These are phyloP conservation scores for Plemyria rubiginata DNA, from an alignment of 2,888 invertebrate genomes.

Conservation along the genomic window DNA sequence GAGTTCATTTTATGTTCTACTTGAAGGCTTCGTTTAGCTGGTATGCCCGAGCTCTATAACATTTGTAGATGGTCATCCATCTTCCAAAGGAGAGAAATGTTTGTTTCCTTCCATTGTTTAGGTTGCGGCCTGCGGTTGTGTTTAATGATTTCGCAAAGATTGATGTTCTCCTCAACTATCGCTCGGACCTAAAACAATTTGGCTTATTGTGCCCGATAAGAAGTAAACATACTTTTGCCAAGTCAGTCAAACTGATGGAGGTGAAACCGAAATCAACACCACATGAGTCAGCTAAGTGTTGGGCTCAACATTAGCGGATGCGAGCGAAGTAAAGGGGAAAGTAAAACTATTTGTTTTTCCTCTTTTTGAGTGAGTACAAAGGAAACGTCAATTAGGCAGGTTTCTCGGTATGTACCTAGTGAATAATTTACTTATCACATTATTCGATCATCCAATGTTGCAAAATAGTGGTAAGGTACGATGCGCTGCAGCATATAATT, in stretches of 20 bases:
- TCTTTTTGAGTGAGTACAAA: conserved; percentile 65
- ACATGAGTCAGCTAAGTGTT: conserved; percentile 76
- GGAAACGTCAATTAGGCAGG: conserved; percentile 41
- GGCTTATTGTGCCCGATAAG: conserved; percentile 39
- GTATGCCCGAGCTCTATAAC: background rate
- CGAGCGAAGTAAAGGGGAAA: conserved; percentile 80
- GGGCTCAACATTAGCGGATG: conserved; percentile 75
- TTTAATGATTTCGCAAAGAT: conserved; percentile 44
- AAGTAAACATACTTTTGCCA: conserved; percentile 49
- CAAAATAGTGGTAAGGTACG: conserved; percentile 51
- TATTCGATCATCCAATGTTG: conserved; percentile 36
- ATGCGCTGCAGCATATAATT: conserved; percentile 42
- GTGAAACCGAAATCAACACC: conserved; percentile 79
- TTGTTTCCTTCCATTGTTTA: conserved; percentile 8
- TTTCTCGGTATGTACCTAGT: conserved; percentile 29
- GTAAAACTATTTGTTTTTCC: conserved; percentile 80
- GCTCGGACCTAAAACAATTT: conserved; percentile 51
- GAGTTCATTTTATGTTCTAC: too few species aligned
- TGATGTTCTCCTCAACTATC: conserved; percentile 46
- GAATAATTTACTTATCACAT: conserved; percentile 29
- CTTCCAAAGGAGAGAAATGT: conserved; percentile 10
- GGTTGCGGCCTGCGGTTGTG: conserved; percentile 14
- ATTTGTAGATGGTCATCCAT: background rate
- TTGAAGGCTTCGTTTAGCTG: too few species aligned
- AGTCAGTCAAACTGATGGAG: conserved; percentile 66